A percentile compares a stretch with the other conserved stretches of the same genome.
Conservation (phyloP, 2,888 invertebrate species). For the Ormyrus pomaceus region DNA sequence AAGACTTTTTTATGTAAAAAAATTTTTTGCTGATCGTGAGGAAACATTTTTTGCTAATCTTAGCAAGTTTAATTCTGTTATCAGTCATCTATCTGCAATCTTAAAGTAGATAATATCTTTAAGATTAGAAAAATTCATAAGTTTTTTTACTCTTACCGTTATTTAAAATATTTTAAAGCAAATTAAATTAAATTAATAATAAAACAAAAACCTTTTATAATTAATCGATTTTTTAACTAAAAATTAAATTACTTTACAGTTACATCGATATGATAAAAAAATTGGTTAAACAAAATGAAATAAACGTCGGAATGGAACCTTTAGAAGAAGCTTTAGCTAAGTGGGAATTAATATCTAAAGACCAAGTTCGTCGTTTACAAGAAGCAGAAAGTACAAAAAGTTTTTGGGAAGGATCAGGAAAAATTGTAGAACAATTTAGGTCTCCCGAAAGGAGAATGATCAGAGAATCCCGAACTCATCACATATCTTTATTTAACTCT, state of each 20-base stretch:
- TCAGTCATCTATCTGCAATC: too few relatives aligned
- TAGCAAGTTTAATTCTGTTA: too few relatives aligned
- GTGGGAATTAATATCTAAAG: constrained; percentile 81
- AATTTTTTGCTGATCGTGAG: too few relatives aligned
- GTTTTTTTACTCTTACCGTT: too few relatives aligned
- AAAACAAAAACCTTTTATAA: too few relatives aligned
- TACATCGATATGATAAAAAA: constrained; percentile 81
- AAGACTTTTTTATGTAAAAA: too few relatives aligned
- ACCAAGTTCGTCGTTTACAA: constrained; percentile 80
- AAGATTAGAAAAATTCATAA: too few relatives aligned
- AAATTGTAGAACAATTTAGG: constrained; percentile 80
- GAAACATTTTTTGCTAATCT: too few relatives aligned
- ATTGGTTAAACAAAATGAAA: constrained; percentile 75
- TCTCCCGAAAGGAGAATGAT: constrained; percentile 85
- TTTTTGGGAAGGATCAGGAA: constrained; percentile 86
- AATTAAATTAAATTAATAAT: too few relatives aligned
- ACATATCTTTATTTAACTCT: constrained; percentile 83
- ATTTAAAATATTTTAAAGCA: too few relatives aligned
- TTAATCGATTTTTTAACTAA: too few relatives aligned
- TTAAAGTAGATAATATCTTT: too few relatives aligned
- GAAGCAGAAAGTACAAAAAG: constrained; percentile 83
- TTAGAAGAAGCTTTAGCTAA: constrained; percentile 79
- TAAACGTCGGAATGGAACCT: constrained; percentile 77
- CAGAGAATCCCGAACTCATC: constrained; percentile 85
- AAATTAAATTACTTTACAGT: constrained; percentile 65